A percentile compares a stretch with the other conserved stretches of the same genome.
These are phyloP conservation scores for Ochropleura leucogaster DNA, from an alignment of 2,888 invertebrate species.

Conservation along the genomic window DNA sequence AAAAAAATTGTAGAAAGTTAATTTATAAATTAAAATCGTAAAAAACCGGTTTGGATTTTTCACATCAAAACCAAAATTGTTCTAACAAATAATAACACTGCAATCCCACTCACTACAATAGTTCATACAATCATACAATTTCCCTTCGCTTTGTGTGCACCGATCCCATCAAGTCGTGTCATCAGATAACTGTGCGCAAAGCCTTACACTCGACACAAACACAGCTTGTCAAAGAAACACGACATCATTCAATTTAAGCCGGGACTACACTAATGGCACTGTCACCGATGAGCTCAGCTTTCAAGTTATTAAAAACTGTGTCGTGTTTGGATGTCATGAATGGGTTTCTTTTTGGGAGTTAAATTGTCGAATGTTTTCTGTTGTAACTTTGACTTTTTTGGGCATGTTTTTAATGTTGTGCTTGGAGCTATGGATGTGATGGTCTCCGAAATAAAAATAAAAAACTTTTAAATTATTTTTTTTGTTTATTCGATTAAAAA, in stretches of 20 bases:
- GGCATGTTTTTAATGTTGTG: neutral
- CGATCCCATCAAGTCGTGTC: slow-evolving; percentile 18
- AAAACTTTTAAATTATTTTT: too few relatives aligned
- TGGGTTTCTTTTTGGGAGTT: slow-evolving; percentile 4
- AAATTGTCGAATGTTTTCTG: neutral
- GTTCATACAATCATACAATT: slow-evolving; percentile 22
- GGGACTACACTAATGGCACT: slow-evolving; percentile 24
- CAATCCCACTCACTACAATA: neutral
- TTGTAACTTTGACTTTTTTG: neutral
- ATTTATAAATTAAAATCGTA: neutral
- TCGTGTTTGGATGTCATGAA: neutral
- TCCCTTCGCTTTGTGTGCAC: slow-evolving; percentile 6
- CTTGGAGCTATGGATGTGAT: too few relatives aligned
- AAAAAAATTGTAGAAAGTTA: neutral
- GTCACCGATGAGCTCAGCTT: slow-evolving; percentile 38
- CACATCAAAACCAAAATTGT: neutral
- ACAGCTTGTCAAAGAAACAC: slow-evolving; percentile 47
- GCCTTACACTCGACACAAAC: slow-evolving; percentile 27
- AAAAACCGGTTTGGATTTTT: neutral
- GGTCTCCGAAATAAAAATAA: too few relatives aligned
- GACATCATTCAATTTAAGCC: slow-evolving; percentile 52
- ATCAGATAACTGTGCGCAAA: slow-evolving; percentile 31
- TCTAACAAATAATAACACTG: slow-evolving; percentile 1
- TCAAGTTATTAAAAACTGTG: slow-evolving; percentile 47
- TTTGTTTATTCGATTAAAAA: too few relatives aligned